Percentiles rank a stretch among this genome's conserved stretches.
Evolutionary conservation across 2,888 invertebrate species (phyloP).

Genomic region (Limnephilus auricula): DNA sequence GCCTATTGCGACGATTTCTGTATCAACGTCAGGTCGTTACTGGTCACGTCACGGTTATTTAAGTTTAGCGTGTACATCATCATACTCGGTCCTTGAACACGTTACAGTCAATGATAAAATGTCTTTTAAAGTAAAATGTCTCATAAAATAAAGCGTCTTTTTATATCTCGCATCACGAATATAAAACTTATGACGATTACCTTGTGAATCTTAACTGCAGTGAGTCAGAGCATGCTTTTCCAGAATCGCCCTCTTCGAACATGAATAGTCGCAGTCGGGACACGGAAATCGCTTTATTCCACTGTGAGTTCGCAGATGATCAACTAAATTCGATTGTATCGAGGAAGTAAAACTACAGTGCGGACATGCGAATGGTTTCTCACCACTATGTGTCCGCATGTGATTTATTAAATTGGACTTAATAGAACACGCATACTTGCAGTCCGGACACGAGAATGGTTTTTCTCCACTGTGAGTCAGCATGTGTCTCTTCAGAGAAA

Average conservation of each 20-base stretch:
- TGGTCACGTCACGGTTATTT: no score
- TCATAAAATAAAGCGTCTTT: no score
- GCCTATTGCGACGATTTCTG: no score
- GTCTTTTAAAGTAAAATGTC: no score
- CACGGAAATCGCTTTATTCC: background rate
- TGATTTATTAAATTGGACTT: constrained; percentile 62
- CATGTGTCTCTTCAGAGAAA: background rate
- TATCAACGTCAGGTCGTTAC: no score
- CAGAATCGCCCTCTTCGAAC: background rate
- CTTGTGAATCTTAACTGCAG: background rate
- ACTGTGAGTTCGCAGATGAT: constrained; percentile 11
- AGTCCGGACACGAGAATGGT: background rate
- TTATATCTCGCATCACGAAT: no score
- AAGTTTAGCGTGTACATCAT: no score
- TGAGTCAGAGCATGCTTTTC: background rate
- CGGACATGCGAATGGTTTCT: constrained; percentile 11
- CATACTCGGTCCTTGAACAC: no score
- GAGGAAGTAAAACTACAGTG: background rate
- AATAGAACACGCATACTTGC: background rate
- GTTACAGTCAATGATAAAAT: no score
- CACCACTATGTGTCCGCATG: constrained; percentile 69
- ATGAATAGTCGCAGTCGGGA: background rate
- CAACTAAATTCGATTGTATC: background rate
- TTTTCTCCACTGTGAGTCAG: background rate
- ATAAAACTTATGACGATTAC: background rate